These are phyloP conservation scores for Caenorhabditis uteleia DNA, from an alignment of 2,888 invertebrate species.

Conservation along the genomic window DNA sequence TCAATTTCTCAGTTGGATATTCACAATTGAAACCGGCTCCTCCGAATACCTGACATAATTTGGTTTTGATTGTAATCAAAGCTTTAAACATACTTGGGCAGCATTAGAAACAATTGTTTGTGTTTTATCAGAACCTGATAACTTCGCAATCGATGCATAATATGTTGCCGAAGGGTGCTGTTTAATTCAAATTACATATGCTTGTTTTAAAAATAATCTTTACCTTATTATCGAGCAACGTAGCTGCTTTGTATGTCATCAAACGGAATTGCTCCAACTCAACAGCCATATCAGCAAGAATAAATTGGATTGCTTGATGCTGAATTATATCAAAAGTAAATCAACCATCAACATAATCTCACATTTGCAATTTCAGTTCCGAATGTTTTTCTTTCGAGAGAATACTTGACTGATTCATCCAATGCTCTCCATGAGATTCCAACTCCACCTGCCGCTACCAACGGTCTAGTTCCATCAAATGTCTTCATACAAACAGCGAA, in stretches of 20 bases:
- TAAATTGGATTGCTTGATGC: slow-evolving; percentile 85
- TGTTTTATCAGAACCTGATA: slow-evolving; percentile 87
- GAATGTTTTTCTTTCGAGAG: slow-evolving; percentile 89
- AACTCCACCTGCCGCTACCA: slow-evolving; percentile 86
- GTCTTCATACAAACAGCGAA: slow-evolving; percentile 80
- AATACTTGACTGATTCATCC: slow-evolving; percentile 89
- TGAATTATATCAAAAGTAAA: slow-evolving; percentile 45
- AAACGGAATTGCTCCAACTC: slow-evolving; percentile 85
- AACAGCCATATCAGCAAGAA: slow-evolving; percentile 93
- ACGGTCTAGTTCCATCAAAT: slow-evolving; percentile 84
- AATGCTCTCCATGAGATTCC: slow-evolving; percentile 88
- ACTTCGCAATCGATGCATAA: slow-evolving; percentile 90
- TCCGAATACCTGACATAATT: slow-evolving; percentile 58
- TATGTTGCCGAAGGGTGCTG: slow-evolving; percentile 70
- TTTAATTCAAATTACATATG: neutral
- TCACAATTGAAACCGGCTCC: slow-evolving; percentile 83
- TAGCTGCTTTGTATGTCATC: slow-evolving; percentile 85
- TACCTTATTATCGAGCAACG: slow-evolving; percentile 80
- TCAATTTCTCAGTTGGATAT: slow-evolving; percentile 96
- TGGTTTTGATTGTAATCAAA: neutral
- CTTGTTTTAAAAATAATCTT: slow-evolving; percentile 11
- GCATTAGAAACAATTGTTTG: slow-evolving; percentile 92
- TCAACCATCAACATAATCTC: slow-evolving; percentile 69
- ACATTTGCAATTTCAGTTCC: slow-evolving; percentile 77
- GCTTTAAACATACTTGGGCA: slow-evolving; percentile 74